Conservation (phyloP, 64 coral and sea anemone genomes). For the Montipora efflorescens region DNA sequence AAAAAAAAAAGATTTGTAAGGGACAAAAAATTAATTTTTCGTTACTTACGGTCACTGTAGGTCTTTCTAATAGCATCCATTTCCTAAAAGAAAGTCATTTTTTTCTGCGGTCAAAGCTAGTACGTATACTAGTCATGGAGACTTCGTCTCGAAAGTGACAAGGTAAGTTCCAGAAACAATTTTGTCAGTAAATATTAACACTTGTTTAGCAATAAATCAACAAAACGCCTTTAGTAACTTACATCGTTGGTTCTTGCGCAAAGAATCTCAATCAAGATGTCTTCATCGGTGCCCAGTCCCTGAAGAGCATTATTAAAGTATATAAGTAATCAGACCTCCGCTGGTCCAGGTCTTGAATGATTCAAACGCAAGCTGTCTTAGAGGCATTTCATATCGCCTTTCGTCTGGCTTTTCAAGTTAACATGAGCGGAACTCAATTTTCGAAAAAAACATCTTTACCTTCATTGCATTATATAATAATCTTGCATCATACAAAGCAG, state of each 20-base stretch:
- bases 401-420: background rate
- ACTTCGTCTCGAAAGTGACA: background rate
- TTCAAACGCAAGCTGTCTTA: background rate
- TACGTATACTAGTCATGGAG: no score
- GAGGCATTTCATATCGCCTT: background rate
- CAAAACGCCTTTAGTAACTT: conserved; percentile 4
- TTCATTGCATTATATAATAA: conserved; percentile 72
- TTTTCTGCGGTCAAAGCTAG: background rate
- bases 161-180: no score
- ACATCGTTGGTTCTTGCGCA: conserved; percentile 78
- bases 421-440: background rate
- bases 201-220: background rate
- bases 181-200: no score
- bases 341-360: background rate
- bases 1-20: background rate
- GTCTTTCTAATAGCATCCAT: conserved; percentile 55
- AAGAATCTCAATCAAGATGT: conserved; percentile 78
- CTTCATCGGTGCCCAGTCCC: conserved; percentile 85
- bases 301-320: background rate
- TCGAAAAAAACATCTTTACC: conserved; percentile 36
- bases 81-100: conserved; percentile 33
- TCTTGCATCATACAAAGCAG: conserved; percentile 54
- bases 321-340: background rate
- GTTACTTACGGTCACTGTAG: conserved; percentile 46
- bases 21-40: background rate